Evolutionary conservation across 1,140 invertebrate genomes (phyloP).

Genomic region (Eumaeus atala): DNA sequence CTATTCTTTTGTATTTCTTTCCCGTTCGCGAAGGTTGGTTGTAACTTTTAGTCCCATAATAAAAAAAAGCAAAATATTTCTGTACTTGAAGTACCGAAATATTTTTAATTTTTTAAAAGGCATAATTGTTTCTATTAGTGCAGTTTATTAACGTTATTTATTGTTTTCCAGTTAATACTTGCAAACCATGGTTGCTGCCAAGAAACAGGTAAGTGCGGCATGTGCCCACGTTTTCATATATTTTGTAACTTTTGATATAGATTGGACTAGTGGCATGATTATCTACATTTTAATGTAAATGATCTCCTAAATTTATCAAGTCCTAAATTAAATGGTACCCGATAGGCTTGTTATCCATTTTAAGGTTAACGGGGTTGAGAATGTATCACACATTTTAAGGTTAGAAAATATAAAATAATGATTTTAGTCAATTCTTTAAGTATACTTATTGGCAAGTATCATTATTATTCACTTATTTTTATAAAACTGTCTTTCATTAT

Average conservation of each 20-base stretch:
- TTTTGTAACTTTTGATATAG: background rate
- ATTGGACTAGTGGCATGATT: conserved; percentile 42
- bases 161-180: conserved; percentile 9
- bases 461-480: background rate
- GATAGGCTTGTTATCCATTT: conserved; percentile 58
- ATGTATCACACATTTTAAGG: conserved; percentile 51
- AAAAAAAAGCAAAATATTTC: too few relatives aligned
- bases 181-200: conserved; percentile 64
- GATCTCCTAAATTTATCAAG: conserved; percentile 32
- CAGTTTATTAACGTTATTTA: background rate
- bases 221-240: conserved; percentile 37
- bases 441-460: background rate
- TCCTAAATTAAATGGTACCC: conserved; percentile 53
- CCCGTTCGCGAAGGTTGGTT: conserved; percentile 7
- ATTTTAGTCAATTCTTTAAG: background rate
- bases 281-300: conserved; percentile 31
- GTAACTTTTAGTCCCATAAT: too few relatives aligned
- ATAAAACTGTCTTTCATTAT: too few relatives aligned
- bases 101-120: too few relatives aligned
- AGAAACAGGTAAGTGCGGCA: conserved; percentile 54
- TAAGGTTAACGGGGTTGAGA: conserved; percentile 58
- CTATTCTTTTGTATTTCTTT: conserved; percentile 8
- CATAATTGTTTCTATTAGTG: too few relatives aligned
- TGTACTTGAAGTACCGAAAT: too few relatives aligned
- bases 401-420: too few relatives aligned